Base-by-base conservation (phyloP, 2,888 invertebrate genomes). In the Eustalomyia histrio region DNA sequence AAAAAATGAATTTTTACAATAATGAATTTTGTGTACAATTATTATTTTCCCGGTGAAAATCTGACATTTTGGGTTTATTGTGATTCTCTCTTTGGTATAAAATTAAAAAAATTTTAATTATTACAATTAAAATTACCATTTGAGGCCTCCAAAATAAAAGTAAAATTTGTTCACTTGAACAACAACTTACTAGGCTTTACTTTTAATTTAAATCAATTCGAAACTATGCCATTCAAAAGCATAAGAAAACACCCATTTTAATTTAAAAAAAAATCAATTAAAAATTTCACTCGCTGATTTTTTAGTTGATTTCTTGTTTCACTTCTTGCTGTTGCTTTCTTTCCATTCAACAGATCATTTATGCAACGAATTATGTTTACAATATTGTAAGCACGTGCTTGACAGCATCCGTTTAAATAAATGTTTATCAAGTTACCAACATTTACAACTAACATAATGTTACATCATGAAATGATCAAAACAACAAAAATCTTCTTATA, bases 351-450 rank as follows among this genome's bases (percentile, higher is more conserved):
- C 39, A 52, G 14, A 65, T 64, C 43, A 65, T 53, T 65, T 71
- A 71, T 76, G 71, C 64, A 68, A 69, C 55, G 50, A 10, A 4
- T 12, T 12, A 50, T 57, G 9, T 76, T 43, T 47, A 52, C 18
- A 63, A 57, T 47, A 63, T 50, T 76, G 17, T n/a, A n/a, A 17
- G 71, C 76, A 78, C 71, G 76, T 78, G 76, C 64, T 21, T 33
- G 73, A 24, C 55, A 65, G 43, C n/a, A 47, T 47, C 43, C 43
- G n/a, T 47, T 47, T 39, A 47, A 47, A 47, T n/a, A 47, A 47
- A 47, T 47, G 43, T 47, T 14, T 47, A n/a, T 7, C 43, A 47
- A 47, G 43, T 14, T 39, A 39, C 1, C 43, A 47, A 47, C 5
- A n/a, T 47, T 47, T 14, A 47, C 29, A 29, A 29, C 6, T 6